Base-by-base conservation (phyloP, 2,113 vertebrate species). In the Melierax canorus region DNA sequence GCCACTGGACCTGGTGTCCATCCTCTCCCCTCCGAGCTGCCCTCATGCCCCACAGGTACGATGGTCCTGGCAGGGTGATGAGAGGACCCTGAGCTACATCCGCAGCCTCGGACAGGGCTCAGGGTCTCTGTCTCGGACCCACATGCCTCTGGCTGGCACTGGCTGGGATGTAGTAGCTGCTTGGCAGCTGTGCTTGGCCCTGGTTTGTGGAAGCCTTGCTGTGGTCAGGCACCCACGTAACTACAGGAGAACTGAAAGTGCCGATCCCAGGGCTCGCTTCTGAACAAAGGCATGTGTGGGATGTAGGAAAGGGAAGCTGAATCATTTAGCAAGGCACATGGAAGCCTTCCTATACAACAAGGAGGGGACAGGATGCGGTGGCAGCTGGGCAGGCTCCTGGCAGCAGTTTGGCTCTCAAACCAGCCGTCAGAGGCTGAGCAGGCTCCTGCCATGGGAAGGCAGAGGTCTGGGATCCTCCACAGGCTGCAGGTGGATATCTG, bases 191-290 rank as follows among this genome's bases (percentile, higher is more conserved):
- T 29, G 24, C 62, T 83, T 39, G 68, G 45, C 30, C 24, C 12
- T 11, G 5, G 11, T 18, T 12, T 56, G 23, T 48, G 41, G 46
- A 53, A 73, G 45, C 36, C 59, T 50, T 56, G 21, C 32, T 92
- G 50, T 1, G 2, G 12, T 16, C 3, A 2, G 32, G 43, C 62
- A 73, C 39, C 6, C 58, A 4, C 0, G 0, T 5, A 59, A 50
- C 26, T 9, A 6, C 14, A 20, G 68, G 17, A 59, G 50, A 90
- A 38, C 51, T 20, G n/a, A 34, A 46, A 74, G 14, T 48, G 23
- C 34, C 0, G 0, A 7, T 29, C 56, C 39, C 0, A 0, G 29
- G 34, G 34, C 63, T 91, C 0, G 0, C 11, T 64, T 63, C 51
- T 30, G 12, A 32, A 67, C 19, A 62, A 10, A 10, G 32, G 19